These are phyloP conservation scores for Chiloscyllium plagiosum DNA, from an alignment of 2,113 vertebrate genomes.

Conservation along the genomic window DNA sequence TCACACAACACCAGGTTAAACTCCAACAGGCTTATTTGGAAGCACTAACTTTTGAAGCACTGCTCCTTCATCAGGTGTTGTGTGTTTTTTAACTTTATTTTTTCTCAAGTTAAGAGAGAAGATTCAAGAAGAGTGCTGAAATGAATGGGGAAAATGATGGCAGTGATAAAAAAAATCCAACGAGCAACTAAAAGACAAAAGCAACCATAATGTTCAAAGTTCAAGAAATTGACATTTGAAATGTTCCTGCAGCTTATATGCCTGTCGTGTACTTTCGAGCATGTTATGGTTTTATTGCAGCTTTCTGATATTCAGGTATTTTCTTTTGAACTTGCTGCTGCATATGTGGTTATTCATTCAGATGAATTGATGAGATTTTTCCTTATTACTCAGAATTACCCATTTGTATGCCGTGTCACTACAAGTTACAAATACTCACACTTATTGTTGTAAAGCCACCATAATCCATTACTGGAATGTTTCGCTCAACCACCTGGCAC, in stretches of 20 bases:
- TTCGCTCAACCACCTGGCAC: background rate
- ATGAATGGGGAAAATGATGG: background rate
- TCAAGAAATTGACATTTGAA: background rate
- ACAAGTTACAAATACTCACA: background rate
- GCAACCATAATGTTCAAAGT: background rate
- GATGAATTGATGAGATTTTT: background rate
- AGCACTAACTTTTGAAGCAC: no score
- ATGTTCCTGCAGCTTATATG: background rate
- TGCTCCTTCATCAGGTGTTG: no score
- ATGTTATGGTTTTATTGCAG: background rate
- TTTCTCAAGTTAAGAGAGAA: background rate
- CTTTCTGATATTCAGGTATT: background rate
- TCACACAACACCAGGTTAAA: no score
- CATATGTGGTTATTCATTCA: background rate
- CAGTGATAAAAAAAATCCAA: background rate
- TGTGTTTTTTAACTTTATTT: no score
- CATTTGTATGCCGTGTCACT: background rate
- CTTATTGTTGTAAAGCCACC: background rate
- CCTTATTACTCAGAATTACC: background rate
- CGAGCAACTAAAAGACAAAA: background rate
- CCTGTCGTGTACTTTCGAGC: background rate
- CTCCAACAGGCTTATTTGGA: no score
- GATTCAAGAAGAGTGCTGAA: background rate
- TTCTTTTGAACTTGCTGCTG: background rate
- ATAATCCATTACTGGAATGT: background rate